Conservation (phyloP, 1,140 invertebrate genomes). For the Araneus ventricosus region DNA sequence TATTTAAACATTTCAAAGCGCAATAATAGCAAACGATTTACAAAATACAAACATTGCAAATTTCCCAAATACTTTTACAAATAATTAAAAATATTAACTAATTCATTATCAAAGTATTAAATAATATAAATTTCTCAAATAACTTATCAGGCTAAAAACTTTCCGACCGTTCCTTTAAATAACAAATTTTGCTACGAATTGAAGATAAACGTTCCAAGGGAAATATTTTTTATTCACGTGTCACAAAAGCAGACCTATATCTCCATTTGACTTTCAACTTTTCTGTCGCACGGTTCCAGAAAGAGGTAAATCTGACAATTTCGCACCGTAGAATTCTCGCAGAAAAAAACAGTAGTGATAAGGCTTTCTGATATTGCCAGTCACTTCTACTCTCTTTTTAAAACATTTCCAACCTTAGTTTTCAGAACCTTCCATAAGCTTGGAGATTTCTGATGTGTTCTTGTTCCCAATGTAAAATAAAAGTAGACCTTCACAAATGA, state of each 20-base stretch:
- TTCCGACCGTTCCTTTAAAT: no score
- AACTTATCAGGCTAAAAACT: no score
- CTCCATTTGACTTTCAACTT: no score
- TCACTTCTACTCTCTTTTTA: neutral
- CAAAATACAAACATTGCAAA: no score
- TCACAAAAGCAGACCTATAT: no score
- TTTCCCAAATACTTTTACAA: no score
- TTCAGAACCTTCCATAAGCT: neutral
- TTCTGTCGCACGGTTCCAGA: neutral
- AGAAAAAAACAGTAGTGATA: neutral
- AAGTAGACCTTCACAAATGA: neutral
- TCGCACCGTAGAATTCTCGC: neutral
- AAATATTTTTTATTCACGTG: neutral
- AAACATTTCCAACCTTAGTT: neutral
- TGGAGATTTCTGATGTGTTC: neutral
- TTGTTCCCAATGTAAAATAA: neutral
- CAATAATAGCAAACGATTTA: no score
- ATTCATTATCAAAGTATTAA: no score
- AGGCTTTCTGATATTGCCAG: neutral
- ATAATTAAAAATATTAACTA: no score
- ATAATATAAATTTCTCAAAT: no score
- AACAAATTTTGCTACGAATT: neutral
- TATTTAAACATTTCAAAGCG: no score
- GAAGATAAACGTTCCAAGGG: neutral
- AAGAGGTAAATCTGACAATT: neutral